Base-by-base conservation (phyloP, 2,888 invertebrate genomes). In the Microctonus brassicae region DNA sequence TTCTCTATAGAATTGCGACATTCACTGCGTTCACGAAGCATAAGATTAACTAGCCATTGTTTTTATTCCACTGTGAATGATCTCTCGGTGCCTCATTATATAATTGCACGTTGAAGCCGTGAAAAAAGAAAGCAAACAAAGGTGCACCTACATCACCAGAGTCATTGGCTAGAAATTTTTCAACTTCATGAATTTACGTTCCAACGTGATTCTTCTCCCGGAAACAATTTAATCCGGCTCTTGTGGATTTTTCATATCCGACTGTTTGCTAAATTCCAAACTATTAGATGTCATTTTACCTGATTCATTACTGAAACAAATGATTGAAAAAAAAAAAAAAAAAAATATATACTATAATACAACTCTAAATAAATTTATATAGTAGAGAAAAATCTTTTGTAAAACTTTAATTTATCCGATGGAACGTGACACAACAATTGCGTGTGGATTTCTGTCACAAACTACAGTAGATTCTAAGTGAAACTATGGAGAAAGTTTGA, bases 61-160 rank as follows among this genome's bases (percentile, higher is more conserved):
- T 73, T 72, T 75, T 70, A 73, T 77, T 73, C 72, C 71, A 58
- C 47, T 34, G 52, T 64, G 69, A 67, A 77, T 72, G 72, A 73
- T 70, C 69, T 62, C 74, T 72, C 74, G 73, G n/a, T 72, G 73
- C 75, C 75, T 77, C 75, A 77, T 77, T 77, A 75, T n/a, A n/a
- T 73, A 72, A 66, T 69, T 71, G 73, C 62, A 70, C 52, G 71
- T 3, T 29, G 29, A 29, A 29, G 29, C 7, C 29, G 29, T 7
- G 29, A 29, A 29, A 29, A 26, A 29, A 17, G 22, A 26, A 42
- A 53, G 33, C 34, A 69, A 68, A 39, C 62, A 36, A 11, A 20
- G 29, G 58, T 34, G 42, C 60, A 34, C 36, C 22, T 70, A 47
- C 52, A n/a, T 67, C 69, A 36, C 53, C 62, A 34, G 70, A 72